These are phyloP conservation scores for Quadroppia sp. DNA, from an alignment of 2,888 invertebrate species.

Conservation along the genomic window DNA sequence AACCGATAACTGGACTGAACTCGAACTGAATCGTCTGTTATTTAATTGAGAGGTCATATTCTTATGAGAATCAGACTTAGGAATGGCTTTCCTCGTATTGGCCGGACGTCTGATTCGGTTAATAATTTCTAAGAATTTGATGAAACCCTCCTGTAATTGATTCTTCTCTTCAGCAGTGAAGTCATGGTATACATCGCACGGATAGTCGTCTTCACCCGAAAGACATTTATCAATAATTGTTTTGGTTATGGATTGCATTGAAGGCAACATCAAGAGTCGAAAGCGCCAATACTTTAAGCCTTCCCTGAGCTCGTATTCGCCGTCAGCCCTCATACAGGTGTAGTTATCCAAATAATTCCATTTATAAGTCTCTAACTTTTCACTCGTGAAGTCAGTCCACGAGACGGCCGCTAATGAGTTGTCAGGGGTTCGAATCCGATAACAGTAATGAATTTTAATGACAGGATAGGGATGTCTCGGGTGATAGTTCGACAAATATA, in stretches of 20 bases:
- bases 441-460: constrained; percentile 83
- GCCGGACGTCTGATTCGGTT: constrained; percentile 78
- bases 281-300: constrained; percentile 81
- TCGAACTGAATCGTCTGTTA: constrained; percentile 27
- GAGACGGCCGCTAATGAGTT: constrained; percentile 90
- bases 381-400: constrained; percentile 87
- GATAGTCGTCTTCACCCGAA: constrained; percentile 59
- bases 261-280: constrained; percentile 78
- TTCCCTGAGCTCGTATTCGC: constrained; percentile 79
- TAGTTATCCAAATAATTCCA: constrained; percentile 94
- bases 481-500: constrained; percentile 85
- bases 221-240: constrained; percentile 60
- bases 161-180: constrained; percentile 57
- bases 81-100: constrained; percentile 65
- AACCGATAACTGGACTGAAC: neutral
- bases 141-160: constrained; percentile 52
- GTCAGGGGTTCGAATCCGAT: constrained; percentile 86
- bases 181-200: constrained; percentile 78
- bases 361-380: constrained; percentile 90
- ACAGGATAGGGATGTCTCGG: constrained; percentile 94
- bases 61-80: neutral
- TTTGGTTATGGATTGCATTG: constrained; percentile 69
- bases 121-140: constrained; percentile 69
- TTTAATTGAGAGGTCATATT: neutral
- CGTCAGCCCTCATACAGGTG: constrained; percentile 88